Evolutionary conservation across 2,888 invertebrate genomes (phyloP).

Genomic region (Glomeris marginata): DNA sequence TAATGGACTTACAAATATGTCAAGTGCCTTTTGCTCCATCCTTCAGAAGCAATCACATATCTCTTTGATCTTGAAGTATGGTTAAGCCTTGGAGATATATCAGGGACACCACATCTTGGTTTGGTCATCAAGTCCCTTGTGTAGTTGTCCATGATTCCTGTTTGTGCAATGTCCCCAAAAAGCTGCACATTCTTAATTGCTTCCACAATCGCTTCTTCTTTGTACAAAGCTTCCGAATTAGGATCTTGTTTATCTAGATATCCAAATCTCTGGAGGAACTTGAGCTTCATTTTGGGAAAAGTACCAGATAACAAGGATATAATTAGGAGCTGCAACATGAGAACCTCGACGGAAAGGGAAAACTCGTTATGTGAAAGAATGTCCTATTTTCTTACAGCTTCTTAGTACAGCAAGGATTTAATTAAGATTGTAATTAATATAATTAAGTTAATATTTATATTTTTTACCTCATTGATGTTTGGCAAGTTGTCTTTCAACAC

Average conservation of each 20-base stretch:
- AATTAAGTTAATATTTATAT: no score
- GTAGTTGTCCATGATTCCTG: slow-evolving; percentile 47
- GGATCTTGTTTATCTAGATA: slow-evolving; percentile 39
- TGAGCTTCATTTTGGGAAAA: slow-evolving; percentile 12
- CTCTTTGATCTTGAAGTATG: slow-evolving; percentile 35
- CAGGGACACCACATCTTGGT: slow-evolving; percentile 56
- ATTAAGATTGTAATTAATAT: no score
- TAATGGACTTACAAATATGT: slow-evolving; percentile 53
- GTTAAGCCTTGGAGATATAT: slow-evolving; percentile 33
- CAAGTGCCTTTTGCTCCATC: slow-evolving; percentile 51
- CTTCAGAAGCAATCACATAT: slow-evolving; percentile 43
- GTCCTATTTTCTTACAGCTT: no score
- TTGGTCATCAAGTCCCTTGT: slow-evolving; percentile 51
- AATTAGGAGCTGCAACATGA: not conserved
- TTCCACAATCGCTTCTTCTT: slow-evolving; percentile 43
- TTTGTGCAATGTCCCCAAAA: slow-evolving; percentile 52
- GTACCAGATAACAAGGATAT: not conserved
- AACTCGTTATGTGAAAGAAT: no score
- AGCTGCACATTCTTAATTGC: slow-evolving; percentile 51
- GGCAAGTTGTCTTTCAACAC: no score
- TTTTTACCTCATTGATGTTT: no score
- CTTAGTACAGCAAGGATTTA: no score
- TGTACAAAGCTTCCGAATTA: slow-evolving; percentile 45
- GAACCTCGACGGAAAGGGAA: no score
- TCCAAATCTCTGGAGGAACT: slow-evolving; percentile 53